Evolutionary conservation across 1,140 invertebrate species (phyloP), one percentile per base, ranked within the genome.

Genomic region (Littorina saxatilis): DNA sequence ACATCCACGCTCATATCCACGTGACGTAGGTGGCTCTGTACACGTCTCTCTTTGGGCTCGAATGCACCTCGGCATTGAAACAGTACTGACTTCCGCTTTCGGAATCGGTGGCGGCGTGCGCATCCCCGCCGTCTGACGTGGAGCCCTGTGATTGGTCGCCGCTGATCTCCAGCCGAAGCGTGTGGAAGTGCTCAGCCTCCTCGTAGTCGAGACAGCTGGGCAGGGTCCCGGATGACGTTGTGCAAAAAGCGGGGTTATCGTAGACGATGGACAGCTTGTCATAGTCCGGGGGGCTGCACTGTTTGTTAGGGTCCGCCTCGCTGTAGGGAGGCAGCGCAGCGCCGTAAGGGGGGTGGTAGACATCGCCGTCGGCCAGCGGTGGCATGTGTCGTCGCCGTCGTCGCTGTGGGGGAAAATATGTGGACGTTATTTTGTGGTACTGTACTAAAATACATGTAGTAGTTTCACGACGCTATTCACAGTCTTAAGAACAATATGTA

Each of bases 321-420:
- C 81, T 82, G 39, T 90, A 90, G 23, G 87, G 87, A 17, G 88
- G 88, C 66, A 90, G 84, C 74, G 88, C 83, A 15, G 87, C 85
- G 11, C 88, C 87, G 78, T 88, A 87, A 35, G 88, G 88, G 5
- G 88, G 84, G 55, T 86, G 84, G 76, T 86, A 88, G 13, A 86
- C 85, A 35, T 90, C 88, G 27, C 86, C 74, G 63, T 88, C 87
- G 75, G 83, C 85, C 15, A 84, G 68, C 11, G 82, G 79, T 2
- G 75, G 17, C 61, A 35, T 43, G 81, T 55, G 50, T 17, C 32
- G 58, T 40, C 81, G 74, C 2, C 74, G 77, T 35, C 74, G 79
- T 0, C 74, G 39, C 84, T 85, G 81, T 58, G 47, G 29, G 15
- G n/a, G 52, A 70, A 80, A 77, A 29, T n/a, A n/a, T n/a, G n/a